Conservation (phyloP, 2,113 vertebrate species). For the Dendropsophus ebraccatus region DNA sequence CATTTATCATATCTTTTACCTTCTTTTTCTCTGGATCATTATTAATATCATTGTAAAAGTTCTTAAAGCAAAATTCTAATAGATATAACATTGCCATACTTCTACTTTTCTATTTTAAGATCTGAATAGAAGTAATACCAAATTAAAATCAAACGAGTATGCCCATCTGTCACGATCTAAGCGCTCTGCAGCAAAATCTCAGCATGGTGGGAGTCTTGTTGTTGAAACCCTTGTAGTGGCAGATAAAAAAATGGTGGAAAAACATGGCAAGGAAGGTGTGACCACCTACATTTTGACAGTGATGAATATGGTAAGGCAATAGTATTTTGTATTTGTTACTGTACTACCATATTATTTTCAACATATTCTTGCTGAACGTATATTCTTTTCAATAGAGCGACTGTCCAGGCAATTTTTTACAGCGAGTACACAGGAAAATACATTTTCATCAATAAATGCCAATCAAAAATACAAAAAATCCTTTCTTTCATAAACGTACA, state of each 20-base stretch:
- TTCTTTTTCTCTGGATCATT: background rate
- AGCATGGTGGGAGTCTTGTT: conserved; percentile 82
- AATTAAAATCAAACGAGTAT: conserved; percentile 84
- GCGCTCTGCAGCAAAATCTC: conserved; percentile 83
- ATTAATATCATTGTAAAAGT: background rate
- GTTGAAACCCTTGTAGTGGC: conserved; percentile 98
- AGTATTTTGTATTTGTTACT: background rate
- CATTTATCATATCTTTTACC: too few relatives aligned
- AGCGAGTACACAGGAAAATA: too few relatives aligned
- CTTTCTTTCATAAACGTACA: too few relatives aligned
- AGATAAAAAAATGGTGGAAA: conserved; percentile 95
- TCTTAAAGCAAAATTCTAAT: background rate
- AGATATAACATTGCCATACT: background rate
- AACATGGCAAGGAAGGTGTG: conserved; percentile 90
- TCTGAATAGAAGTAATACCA: conserved; percentile 78
- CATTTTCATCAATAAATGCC: too few relatives aligned
- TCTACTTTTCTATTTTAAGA: conserved; percentile 72
- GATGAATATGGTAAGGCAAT: conserved; percentile 93
- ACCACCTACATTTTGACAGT: conserved; percentile 96
- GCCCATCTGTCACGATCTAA: conserved; percentile 75
- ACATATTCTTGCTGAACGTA: too few relatives aligned
- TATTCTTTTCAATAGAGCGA: too few relatives aligned
- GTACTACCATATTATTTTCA: too few relatives aligned
- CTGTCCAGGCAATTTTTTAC: too few relatives aligned
- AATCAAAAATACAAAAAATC: too few relatives aligned